Evolutionary conservation across 2,797 vertebrate species (phyloP), one percentile per base, ranked within the genome.

Genomic region (Amazona ochrocephala): DNA sequence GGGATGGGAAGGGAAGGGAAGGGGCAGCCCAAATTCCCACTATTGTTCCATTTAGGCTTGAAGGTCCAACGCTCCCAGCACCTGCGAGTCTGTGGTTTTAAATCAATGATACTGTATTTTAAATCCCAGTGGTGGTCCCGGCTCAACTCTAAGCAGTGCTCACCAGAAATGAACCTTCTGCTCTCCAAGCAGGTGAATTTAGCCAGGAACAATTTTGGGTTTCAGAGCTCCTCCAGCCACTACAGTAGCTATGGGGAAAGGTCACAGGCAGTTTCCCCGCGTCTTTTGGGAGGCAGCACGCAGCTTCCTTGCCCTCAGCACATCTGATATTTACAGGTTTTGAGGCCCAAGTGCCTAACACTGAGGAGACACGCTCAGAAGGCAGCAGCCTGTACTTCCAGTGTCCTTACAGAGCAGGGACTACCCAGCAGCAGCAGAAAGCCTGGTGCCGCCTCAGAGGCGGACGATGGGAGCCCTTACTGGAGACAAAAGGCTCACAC

Each of bases 381-480:
- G 94, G 95, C 47, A 18, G 9, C 53, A 7, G 32, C 14, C 34
- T 96, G 18, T 5, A 4, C 1, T 0, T 93, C 8, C 1, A 8
- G 20, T 96, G 92, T 45, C 15, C 44, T 34, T 96, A 96, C 12
- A 0, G 2, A 44, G 1, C 1, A 1, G 2, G 4, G 10, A 0
- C 1, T 17, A 0, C 2, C 1, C 1, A 3, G 2, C 0, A 1
- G 9, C 1, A 6, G 0, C 3, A 0, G 22, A 88, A 82, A 62
- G 19, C 0, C 47, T 95, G 78, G 94, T 66, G 32, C 42, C 64
- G 1, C 1, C 0, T 9, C 10, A n/a, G 0, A 13, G 2, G 5
- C 1, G 0, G 0, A 2, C 0, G 0, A 8, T 47, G 26, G 1
- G 2, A 30, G 4, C 0, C 0, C 3, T 11, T 47, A 22, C 14